Conservation (phyloP, 1,140 invertebrate genomes). For the Venustaconcha ellipsiformis region DNA sequence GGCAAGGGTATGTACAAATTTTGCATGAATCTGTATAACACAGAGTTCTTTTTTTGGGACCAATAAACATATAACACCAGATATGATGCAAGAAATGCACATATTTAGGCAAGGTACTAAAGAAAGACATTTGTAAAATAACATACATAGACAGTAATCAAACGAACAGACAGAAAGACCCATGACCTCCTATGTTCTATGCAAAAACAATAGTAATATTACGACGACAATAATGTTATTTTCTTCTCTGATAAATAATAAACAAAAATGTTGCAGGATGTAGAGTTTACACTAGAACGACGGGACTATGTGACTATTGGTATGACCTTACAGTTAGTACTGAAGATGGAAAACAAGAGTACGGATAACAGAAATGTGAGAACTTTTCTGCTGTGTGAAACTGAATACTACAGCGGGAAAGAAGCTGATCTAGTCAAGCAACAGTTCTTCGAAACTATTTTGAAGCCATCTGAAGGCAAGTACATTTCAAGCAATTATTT, state of each 20-base stretch:
- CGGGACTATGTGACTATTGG: slow-evolving; percentile 27
- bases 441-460: neutral
- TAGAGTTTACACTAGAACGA: slow-evolving; percentile 10
- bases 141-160: too few relatives aligned
- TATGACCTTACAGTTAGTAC: slow-evolving; percentile 17
- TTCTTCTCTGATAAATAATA: neutral
- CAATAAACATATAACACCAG: neutral
- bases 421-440: slow-evolving; percentile 15
- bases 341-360: slow-evolving; percentile 6
- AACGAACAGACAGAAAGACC: too few relatives aligned
- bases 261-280: slow-evolving; percentile 15
- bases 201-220: neutral
- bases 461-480: too few relatives aligned
- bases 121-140: too few relatives aligned
- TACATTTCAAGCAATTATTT: too few relatives aligned
- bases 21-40: neutral
- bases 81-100: neutral
- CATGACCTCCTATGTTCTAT: too few relatives aligned
- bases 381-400: slow-evolving; percentile 13
- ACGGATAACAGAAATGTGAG: slow-evolving; percentile 10
- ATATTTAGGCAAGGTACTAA: neutral
- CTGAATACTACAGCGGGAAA: slow-evolving; percentile 25
- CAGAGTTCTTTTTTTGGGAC: neutral
- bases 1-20: slow-evolving; percentile 17
- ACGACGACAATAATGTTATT: neutral